Conservation (phyloP, 1,140 invertebrate species). For the Orchesella cincta region DNA sequence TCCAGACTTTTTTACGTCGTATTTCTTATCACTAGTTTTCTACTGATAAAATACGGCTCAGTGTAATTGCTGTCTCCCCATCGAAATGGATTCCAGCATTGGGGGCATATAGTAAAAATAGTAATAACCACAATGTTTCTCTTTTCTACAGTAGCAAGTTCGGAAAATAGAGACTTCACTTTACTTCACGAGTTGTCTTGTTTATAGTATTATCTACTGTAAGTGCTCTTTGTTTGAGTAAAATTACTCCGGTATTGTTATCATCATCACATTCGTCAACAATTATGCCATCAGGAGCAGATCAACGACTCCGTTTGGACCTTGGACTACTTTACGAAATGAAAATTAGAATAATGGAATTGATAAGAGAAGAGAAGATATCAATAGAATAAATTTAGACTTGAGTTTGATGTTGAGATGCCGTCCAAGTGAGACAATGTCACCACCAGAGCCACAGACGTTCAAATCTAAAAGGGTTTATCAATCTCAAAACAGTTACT, state of each 20-base stretch:
- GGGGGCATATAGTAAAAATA: too few relatives aligned
- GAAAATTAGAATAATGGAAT: constrained; percentile 26
- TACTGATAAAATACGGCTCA: constrained; percentile 6
- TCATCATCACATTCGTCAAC: not conserved
- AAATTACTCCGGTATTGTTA: constrained; percentile 11
- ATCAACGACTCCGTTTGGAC: not conserved
- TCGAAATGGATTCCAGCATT: not conserved
- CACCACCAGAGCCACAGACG: too few relatives aligned
- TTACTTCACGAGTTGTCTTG: too few relatives aligned
- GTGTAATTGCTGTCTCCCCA: constrained; percentile 9
- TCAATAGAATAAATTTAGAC: not conserved
- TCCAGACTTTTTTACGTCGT: constrained; percentile 9
- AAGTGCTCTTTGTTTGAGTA: not conserved
- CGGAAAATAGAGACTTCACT: not conserved
- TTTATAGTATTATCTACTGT: not conserved
- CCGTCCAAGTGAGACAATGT: too few relatives aligned
- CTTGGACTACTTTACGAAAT: constrained; percentile 13
- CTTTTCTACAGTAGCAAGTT: not conserved
- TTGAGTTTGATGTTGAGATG: too few relatives aligned
- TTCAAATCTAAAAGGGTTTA: too few relatives aligned
- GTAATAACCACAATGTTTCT: not conserved
- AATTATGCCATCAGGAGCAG: not conserved
- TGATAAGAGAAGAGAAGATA: constrained; percentile 13
- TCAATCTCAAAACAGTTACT: too few relatives aligned
- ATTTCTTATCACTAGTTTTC: constrained; percentile 16